These are phyloP conservation scores for Iphiclides podalirius DNA, from an alignment of 2,888 invertebrate genomes.

Conservation along the genomic window DNA sequence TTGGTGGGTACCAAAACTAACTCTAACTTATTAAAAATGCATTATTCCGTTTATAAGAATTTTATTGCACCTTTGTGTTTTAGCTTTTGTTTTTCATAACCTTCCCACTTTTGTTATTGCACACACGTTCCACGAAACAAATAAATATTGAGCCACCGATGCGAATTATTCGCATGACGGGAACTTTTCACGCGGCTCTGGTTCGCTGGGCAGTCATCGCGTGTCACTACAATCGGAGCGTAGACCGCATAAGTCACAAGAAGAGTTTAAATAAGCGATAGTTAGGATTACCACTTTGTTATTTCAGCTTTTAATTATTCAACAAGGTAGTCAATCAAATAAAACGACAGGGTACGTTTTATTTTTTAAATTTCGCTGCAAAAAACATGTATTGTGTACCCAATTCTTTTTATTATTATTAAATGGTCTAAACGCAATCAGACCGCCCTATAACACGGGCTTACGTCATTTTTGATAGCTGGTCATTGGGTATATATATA, in stretches of 20 bases:
- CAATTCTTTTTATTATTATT: no score
- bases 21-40: no score
- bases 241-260: conserved; percentile 29
- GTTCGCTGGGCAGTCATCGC: conserved; percentile 43
- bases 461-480: no score
- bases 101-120: background rate
- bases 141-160: background rate
- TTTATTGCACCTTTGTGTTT: background rate
- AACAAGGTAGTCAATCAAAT: no score
- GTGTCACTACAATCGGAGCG: conserved; percentile 24
- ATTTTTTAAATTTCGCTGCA: no score
- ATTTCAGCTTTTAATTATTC: conserved; percentile 20
- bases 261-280: conserved; percentile 30
- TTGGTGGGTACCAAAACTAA: no score
- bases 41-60: no score
- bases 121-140: background rate
- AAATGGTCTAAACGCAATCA: no score
- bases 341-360: no score
- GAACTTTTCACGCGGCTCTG: conserved; percentile 32
- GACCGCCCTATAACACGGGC: no score
- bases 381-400: no score
- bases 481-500: no score
- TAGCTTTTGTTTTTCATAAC: background rate
- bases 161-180: conserved; percentile 38
- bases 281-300: conserved; percentile 38